Evolutionary conservation across 2,113 vertebrate genomes (phyloP).

Genomic region (Eulemur rufifrons): DNA sequence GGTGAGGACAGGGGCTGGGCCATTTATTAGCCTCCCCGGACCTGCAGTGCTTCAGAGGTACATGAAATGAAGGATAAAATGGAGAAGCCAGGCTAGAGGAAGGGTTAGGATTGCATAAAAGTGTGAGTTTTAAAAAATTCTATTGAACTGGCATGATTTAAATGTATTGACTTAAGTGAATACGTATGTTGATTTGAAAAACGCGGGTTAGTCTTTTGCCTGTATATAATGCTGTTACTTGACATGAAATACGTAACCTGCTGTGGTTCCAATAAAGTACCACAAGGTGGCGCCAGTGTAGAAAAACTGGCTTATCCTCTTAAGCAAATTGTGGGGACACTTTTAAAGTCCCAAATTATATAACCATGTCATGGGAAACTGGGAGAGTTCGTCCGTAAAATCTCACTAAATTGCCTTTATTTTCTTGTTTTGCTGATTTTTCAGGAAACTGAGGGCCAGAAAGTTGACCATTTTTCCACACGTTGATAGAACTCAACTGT

Average conservation of each 20-base stretch:
- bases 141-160: neutral
- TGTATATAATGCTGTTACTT: neutral
- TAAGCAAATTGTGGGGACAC: neutral
- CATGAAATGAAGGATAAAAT: neutral
- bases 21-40: neutral
- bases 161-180: neutral
- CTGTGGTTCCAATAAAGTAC: conserved; percentile 6
- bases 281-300: conserved; percentile 61
- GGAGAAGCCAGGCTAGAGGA: neutral
- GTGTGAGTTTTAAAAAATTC: neutral
- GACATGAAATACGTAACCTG: neutral
- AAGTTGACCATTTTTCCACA: neutral
- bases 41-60: neutral
- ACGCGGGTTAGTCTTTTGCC: neutral
- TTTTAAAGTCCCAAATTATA: neutral
- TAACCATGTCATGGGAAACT: neutral
- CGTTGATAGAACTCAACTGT: neutral
- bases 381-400: neutral
- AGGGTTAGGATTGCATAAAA: neutral
- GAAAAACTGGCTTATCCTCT: neutral
- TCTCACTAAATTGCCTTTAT: neutral
- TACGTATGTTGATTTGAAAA: neutral
- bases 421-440: neutral
- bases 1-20: neutral
- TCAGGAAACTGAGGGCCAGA: neutral